Evolutionary conservation across 2,113 vertebrate species (phyloP).

Genomic region (Serinus canaria): DNA sequence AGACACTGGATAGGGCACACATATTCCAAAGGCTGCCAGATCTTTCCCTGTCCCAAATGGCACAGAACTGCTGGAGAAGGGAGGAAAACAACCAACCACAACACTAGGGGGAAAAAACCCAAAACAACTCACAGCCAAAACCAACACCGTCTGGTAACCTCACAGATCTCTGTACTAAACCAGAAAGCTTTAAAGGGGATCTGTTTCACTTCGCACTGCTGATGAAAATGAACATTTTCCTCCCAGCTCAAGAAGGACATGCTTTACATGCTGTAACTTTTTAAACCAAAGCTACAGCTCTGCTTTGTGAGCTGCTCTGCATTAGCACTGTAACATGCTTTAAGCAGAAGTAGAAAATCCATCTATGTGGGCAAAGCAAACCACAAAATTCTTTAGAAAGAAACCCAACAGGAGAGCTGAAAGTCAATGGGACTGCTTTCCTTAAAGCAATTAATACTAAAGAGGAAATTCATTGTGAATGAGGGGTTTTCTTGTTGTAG

Average conservation of each 20-base stretch:
- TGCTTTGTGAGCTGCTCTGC: not conserved
- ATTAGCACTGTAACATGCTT: not conserved
- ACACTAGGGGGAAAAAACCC: not conserved
- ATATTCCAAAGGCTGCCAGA: not conserved
- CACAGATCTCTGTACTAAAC: not conserved
- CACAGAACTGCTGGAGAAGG: not conserved
- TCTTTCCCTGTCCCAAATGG: not conserved
- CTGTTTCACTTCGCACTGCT: not conserved
- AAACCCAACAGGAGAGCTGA: not conserved
- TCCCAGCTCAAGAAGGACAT: not conserved
- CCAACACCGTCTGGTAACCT: not conserved
- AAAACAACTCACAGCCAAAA: not conserved
- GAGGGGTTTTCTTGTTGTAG: not conserved
- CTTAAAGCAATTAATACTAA: not conserved
- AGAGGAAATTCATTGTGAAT: not conserved
- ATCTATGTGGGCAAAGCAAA: not conserved
- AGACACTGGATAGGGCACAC: not conserved
- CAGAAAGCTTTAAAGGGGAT: not conserved
- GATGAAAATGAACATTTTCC: not conserved
- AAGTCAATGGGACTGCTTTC: not conserved
- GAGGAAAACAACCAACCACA: not conserved
- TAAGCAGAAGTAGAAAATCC: not conserved
- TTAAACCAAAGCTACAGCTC: not conserved
- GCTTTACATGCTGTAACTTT: not conserved
- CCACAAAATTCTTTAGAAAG: not conserved